phyloP scores from a whole-genome alignment of 2,797 vertebrate genomes.

The Holocentrus rufus region DNA sequence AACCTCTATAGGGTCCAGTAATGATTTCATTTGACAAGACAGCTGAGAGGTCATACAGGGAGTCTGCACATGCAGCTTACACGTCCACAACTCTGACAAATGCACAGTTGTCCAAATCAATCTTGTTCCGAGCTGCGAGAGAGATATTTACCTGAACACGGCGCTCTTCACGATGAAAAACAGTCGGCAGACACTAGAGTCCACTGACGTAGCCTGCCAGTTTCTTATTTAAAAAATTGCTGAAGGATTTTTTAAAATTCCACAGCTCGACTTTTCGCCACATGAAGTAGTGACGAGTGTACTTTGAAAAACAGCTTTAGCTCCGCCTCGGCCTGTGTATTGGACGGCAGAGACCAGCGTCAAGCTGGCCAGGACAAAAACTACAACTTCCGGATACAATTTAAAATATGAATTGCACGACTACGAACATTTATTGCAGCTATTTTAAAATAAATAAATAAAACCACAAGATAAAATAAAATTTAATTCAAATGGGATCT shows the following conservation, averaged over 20 bases:
- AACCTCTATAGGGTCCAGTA: neutral
- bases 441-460: too few species aligned
- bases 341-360: neutral
- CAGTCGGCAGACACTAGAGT: neutral
- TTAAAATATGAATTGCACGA: too few species aligned
- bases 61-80: constrained; percentile 1
- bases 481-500: too few species aligned
- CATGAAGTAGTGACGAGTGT: constrained; percentile 20
- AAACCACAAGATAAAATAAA: too few species aligned
- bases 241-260: constrained; percentile 12
- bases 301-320: constrained; percentile 44
- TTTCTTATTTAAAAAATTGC: constrained; percentile 13
- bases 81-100: constrained; percentile 3
- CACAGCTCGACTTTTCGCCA: neutral
- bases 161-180: neutral
- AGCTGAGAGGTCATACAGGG: neutral
- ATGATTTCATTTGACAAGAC: too few species aligned
- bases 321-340: constrained; percentile 43
- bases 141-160: constrained; percentile 47
- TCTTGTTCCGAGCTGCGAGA: neutral
- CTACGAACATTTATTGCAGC: too few species aligned
- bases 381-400: neutral
- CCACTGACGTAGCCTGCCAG: too few species aligned
- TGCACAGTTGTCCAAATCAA: neutral
- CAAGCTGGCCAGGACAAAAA: too few species aligned